Evolutionary conservation across 2,113 vertebrate genomes (phyloP).

Genomic region (Esox niger): DNA sequence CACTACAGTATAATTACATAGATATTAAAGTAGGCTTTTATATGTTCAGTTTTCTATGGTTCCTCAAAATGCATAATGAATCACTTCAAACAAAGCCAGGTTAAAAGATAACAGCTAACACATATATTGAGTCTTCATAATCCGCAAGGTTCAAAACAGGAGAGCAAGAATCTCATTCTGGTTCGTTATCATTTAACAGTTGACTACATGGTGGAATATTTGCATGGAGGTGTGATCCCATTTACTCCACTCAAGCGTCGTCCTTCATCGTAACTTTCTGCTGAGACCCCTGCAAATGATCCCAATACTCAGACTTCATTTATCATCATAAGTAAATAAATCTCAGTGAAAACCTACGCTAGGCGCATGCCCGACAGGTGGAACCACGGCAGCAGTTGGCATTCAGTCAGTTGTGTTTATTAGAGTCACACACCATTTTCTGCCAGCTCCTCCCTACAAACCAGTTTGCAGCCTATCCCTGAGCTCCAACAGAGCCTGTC

Average conservation of each 20-base stretch:
- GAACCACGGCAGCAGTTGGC: constrained; percentile 44
- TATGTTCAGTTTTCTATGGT: constrained; percentile 19
- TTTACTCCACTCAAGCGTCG: background rate
- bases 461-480: constrained; percentile 12
- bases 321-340: constrained; percentile 48
- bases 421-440: constrained; percentile 21
- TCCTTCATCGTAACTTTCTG: background rate
- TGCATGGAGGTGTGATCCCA: background rate
- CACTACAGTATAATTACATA: constrained; percentile 29
- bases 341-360: constrained; percentile 42
- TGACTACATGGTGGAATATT: background rate
- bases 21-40: constrained; percentile 22
- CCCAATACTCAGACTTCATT: constrained; percentile 28
- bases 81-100: constrained; percentile 12
- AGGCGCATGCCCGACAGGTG: constrained; percentile 33
- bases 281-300: background rate
- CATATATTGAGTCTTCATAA: background rate
- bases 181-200: background rate
- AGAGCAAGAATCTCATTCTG: background rate
- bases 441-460: constrained; percentile 6
- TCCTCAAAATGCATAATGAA: constrained; percentile 26
- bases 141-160: background rate
- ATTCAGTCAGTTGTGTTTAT: constrained; percentile 46
- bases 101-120: constrained; percentile 8
- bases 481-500: background rate